Evolutionary conservation across 1,140 invertebrate genomes (phyloP).

Genomic region (Augochlora pura): DNA sequence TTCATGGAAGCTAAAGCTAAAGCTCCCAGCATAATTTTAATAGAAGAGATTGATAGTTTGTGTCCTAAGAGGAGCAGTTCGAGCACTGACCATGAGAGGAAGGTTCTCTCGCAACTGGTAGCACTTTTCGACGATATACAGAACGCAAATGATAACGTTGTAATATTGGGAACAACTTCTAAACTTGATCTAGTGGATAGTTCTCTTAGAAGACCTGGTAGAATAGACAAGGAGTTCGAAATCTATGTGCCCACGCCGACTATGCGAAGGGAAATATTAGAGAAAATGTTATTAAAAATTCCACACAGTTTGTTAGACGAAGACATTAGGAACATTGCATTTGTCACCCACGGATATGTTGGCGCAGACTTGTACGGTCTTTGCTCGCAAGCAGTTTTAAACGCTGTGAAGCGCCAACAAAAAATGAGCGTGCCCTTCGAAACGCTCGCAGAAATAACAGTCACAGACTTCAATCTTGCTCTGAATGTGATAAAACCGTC

Average conservation of each 20-base stretch:
- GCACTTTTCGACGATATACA: conserved; percentile 86
- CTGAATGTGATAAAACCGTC: conserved; percentile 89
- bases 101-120: conserved; percentile 85
- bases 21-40: conserved; percentile 86
- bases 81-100: conserved; percentile 87
- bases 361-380: conserved; percentile 91
- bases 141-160: conserved; percentile 80
- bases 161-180: conserved; percentile 88
- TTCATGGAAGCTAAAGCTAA: conserved; percentile 86
- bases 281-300: conserved; percentile 82
- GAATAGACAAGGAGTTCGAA: conserved; percentile 93
- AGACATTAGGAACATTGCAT: conserved; percentile 84
- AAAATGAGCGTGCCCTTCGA: conserved; percentile 45
- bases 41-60: conserved; percentile 90
- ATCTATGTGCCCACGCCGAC: conserved; percentile 87
- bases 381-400: conserved; percentile 85
- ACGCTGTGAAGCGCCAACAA: conserved; percentile 77
- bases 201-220: conserved; percentile 87
- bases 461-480: conserved; percentile 84
- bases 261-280: conserved; percentile 85
- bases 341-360: conserved; percentile 92
- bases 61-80: conserved; percentile 84
- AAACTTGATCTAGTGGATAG: conserved; percentile 87
- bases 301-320: conserved; percentile 81
- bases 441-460: conserved; percentile 51